These are phyloP conservation scores for Zenarchopterus dispar DNA, from an alignment of 2,797 vertebrate species.

Conservation along the genomic window DNA sequence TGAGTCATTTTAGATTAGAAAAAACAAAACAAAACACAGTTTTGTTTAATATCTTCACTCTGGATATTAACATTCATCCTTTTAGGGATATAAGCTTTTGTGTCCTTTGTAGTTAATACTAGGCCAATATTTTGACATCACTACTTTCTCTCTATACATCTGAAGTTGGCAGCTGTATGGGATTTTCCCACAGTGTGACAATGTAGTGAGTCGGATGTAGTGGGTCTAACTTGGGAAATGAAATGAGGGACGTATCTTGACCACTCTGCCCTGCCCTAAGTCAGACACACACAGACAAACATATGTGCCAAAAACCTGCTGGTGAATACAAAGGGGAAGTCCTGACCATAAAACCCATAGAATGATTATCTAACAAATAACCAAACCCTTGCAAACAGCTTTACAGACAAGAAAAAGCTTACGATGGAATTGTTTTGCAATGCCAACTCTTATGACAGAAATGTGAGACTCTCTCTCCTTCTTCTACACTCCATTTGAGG, in stretches of 20 bases:
- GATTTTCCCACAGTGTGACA: constrained; percentile 59
- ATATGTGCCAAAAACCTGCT: constrained; percentile 32
- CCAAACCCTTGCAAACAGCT: constrained; percentile 34
- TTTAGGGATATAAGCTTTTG: background rate
- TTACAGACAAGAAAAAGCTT: constrained; percentile 39
- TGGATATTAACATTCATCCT: background rate
- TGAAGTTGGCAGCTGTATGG: constrained; percentile 28
- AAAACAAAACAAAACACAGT: background rate
- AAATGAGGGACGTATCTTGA: constrained; percentile 40
- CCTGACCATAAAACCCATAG: constrained; percentile 66
- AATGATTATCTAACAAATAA: constrained; percentile 66
- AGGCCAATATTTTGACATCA: background rate
- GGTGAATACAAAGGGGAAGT: constrained; percentile 67
- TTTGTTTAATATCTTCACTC: background rate
- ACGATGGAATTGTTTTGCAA: constrained; percentile 35
- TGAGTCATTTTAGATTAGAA: constrained; percentile 11
- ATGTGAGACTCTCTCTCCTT: constrained; percentile 9
- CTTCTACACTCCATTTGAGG: constrained; percentile 23
- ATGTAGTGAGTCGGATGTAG: constrained; percentile 16
- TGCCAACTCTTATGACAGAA: constrained; percentile 31
- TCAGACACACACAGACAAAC: constrained; percentile 27
- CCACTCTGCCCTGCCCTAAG: constrained; percentile 26
- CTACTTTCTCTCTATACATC: background rate
- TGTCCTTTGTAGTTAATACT: constrained; percentile 5
- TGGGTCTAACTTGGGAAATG: constrained; percentile 29